These are phyloP conservation scores for Brachyptera putata DNA, from an alignment of 2,888 invertebrate genomes.

Conservation along the genomic window DNA sequence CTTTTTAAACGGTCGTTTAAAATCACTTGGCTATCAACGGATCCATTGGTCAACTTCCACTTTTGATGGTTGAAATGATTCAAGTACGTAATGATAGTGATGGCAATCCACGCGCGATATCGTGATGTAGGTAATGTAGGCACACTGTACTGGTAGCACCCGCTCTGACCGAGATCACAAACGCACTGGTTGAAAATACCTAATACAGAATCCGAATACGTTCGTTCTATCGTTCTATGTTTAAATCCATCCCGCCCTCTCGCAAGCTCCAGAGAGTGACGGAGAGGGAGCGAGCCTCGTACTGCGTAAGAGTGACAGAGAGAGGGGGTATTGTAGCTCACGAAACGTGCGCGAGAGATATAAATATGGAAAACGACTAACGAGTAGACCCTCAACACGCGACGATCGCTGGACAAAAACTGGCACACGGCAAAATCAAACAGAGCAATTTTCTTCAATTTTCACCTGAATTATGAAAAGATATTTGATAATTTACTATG, in stretches of 20 bases:
- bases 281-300: neutral
- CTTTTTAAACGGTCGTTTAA: constrained; percentile 8
- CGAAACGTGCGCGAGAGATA: neutral
- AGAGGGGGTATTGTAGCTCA: neutral
- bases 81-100: no score
- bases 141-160: neutral
- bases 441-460: no score
- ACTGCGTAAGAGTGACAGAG: neutral
- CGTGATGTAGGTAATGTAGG: neutral
- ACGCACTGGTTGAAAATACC: constrained; percentile 17
- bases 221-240: no score
- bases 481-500: no score
- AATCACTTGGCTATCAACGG: constrained; percentile 6
- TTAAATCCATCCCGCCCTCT: constrained; percentile 21
- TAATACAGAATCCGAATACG: constrained; percentile 20
- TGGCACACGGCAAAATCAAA: no score
- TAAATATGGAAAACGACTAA: no score
- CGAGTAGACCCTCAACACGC: no score
- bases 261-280: neutral
- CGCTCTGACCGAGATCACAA: constrained; percentile 12
- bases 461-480: no score
- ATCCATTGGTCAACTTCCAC: constrained; percentile 11
- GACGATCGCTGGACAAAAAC: no score
- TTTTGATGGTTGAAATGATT: neutral
- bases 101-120: neutral